Base-by-base conservation (phyloP, 1,140 invertebrate genomes). In the Microplitis demolitor region DNA sequence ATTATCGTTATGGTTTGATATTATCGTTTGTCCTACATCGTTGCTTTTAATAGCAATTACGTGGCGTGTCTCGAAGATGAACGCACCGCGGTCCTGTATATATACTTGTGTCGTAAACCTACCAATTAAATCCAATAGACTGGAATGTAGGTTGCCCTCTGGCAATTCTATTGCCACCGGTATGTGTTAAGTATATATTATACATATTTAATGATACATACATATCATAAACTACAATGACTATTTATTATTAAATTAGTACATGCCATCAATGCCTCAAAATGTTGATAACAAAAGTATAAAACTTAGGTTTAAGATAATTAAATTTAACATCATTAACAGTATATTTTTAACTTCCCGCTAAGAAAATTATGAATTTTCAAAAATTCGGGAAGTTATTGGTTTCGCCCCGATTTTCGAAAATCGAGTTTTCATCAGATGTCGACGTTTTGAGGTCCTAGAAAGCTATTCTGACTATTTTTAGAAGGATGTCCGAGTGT, bases 41-140 rank as follows among this genome's bases (percentile, higher is more conserved):
- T 72, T 31, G 70, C 63, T 72, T 66, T 72, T 72, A 72, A 72
- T 72, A 72, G 70, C 62, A 72, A 72, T 72, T 72, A 72, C 63
- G 70, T 58, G 63, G 70, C 39, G 70, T 72, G 62, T 72, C 64
- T 64, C 54, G 62, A 72, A 66, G 70, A 72, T 72, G 70, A 72
- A 72, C 64, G 61, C 24, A 37, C 39, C 69, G 34, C 54, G 54
- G 35, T 66, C 64, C 71, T 61, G 54, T 58, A 31, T 72, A 31
- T 72, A 54, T 67, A 50, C 39, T 33, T 72, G 63, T 72, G 64
- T 72, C 64, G 56, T 72, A 72, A 72, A 72, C 54, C 56, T 60
- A 72, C 63, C 64, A 72, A 72, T 72, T 72, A 72, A 67, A 72
- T 72, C 64, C 54, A 72, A 72, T 72, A 72, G 64, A 67, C 37